Percentiles rank a stretch among this genome's conserved stretches.
phyloP scores from a whole-genome alignment of 2,888 invertebrate species.

The Periphyllus acericola region DNA sequence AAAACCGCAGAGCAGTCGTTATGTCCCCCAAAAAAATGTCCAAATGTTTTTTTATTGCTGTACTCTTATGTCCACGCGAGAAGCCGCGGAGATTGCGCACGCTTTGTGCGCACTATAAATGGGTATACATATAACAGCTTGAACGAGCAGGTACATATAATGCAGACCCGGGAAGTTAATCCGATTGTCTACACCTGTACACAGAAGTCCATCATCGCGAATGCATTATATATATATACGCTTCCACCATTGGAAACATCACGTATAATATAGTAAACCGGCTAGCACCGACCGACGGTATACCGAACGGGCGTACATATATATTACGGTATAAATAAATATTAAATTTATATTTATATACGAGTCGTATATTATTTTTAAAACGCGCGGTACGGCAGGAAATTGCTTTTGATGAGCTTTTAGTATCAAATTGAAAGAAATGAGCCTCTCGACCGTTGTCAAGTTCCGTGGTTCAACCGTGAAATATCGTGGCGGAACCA shows the following conservation, averaged over 20 bases:
- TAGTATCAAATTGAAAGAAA: constrained; percentile 48
- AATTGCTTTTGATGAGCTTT: constrained; percentile 38
- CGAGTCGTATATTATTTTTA: background rate
- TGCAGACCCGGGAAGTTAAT: background rate
- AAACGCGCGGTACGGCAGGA: background rate
- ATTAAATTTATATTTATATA: constrained; percentile 14
- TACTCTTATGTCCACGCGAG: no score
- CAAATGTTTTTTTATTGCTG: no score
- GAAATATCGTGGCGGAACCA: background rate
- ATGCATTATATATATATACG: background rate
- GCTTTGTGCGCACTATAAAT: background rate
- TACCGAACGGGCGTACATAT: background rate
- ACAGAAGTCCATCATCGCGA: background rate
- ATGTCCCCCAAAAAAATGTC: no score
- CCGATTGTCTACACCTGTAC: background rate
- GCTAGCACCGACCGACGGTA: background rate
- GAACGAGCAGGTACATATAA: no score
- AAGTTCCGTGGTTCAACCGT: background rate
- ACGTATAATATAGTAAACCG: background rate
- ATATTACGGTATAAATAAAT: constrained; percentile 29
- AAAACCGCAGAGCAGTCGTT: no score
- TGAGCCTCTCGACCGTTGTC: constrained; percentile 1
- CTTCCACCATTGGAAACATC: background rate
- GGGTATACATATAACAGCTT: no score
- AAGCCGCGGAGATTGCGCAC: no score